Evolutionary conservation across 1,140 invertebrate genomes (phyloP), one percentile per base, ranked within the genome.

Genomic region (Rhysida immarginata): DNA sequence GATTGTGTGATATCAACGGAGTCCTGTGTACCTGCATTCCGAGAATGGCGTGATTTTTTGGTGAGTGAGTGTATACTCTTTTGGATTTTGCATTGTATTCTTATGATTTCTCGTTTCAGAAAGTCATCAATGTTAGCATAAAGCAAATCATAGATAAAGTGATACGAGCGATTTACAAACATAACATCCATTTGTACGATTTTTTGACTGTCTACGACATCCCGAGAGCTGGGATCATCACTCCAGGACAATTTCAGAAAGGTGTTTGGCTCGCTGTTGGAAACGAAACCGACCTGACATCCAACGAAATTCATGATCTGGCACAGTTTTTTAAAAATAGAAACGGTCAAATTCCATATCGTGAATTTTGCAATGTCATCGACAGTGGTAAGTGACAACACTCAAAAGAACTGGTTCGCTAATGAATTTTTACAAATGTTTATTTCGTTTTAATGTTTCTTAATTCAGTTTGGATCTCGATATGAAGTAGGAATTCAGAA

Each of bases 281-380:
- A 26, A 51, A 3, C 24, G 24, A 51, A 21, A 13, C 24, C 8
- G 49, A 20, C 20, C 16, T 51, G 13, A 51, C 49, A 11, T 5
- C 24, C 3, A 27, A 24, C 20, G 49, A 51, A 26, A 51, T 51
- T 27, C 8, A 51, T 8, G 8, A 11, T 25, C 5, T 51, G 13
- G 49, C 49, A 11, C 49, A 20, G 3, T 51, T 25, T 27, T 51
- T 51, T 51, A 21, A 25, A 8, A 51, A 27, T 20, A 51, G 5
- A 5, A 25, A 25, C 20, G 49, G 49, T 13, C 20, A 51, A 8
- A 27, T 51, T 11, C 49, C 26, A 25, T 51, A 51, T 27, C 49
- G 49, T n/a, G 49, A 51, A 51, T 51, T 51, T 51, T 51, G 49
- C 20, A 51, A 51, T 51, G 49, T 51, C 5, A 27, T 51, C 16